A percentile compares a stretch with the other conserved stretches of the same genome.
Conservation (phyloP, 2,797 vertebrate species). For the Spheniscus humboldti region DNA sequence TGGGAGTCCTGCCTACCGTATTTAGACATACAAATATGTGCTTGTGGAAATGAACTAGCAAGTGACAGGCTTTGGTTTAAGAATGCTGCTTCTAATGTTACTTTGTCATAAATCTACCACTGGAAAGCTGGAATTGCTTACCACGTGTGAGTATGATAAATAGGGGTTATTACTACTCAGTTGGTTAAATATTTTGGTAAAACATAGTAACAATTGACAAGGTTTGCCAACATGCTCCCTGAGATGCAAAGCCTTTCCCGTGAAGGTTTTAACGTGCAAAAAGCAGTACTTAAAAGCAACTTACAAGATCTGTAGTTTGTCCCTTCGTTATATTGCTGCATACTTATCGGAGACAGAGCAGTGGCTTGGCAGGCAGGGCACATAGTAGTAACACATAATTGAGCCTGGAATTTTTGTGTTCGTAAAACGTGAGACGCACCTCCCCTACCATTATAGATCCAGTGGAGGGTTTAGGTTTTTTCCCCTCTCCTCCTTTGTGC, state of each 20-base stretch:
- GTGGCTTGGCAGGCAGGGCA: background rate
- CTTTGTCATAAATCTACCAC: background rate
- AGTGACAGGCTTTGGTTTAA: background rate
- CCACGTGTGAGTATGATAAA: background rate
- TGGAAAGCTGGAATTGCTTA: background rate
- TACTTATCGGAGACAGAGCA: background rate
- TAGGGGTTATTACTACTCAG: background rate
- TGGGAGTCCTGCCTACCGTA: background rate
- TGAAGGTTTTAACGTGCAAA: background rate
- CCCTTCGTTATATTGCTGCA: background rate
- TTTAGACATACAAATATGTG: background rate
- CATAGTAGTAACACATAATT: background rate
- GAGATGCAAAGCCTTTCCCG: background rate
- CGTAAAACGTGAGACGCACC: fast-evolving
- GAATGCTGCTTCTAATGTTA: background rate
- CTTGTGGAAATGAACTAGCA: background rate
- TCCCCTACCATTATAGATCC: background rate
- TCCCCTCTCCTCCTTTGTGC: background rate
- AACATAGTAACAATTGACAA: background rate
- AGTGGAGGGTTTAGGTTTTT: background rate
- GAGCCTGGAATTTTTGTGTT: background rate
- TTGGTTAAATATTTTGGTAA: constrained; percentile 28
- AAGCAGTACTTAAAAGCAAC: background rate
- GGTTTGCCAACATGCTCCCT: background rate
- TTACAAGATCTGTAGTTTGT: background rate